Base-by-base conservation (phyloP, 1,140 invertebrate genomes). In the Batillaria attramentaria region DNA sequence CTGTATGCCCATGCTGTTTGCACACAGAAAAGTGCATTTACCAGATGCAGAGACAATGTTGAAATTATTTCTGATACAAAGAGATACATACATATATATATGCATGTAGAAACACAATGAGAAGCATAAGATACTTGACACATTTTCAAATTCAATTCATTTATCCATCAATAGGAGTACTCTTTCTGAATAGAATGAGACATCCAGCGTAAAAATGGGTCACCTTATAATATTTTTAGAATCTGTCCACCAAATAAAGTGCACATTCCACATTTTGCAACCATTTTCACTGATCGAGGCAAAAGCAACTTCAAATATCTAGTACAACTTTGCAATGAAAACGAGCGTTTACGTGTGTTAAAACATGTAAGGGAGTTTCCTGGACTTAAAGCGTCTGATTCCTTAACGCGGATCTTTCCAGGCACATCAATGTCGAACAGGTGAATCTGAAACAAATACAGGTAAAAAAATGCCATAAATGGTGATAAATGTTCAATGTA, bases 371-470 rank as follows among this genome's bases (percentile, higher is more conserved):
- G 92, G 1, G 93, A 88, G 86, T 95, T 93, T 4, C 97, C 98
- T 1, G 95, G 91, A 74, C 92, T 93, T 0, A 99, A 88, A 0
- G 94, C 94, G 82, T 97, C 95, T 0, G 97, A 98, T 89, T 99
- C 97, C 87, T 96, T 95, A 86, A 99, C 98, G n/a, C 94, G 95
- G 50, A 98, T 96, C 90, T 96, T 96, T 35, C 95, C 95, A 69
- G 96, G 96, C 73, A 99, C 95, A 87, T 98, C 95, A 87, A 99
- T 98, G 91, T 99, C 97, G 91, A 99, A 99, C 41, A 99, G 92
- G 92, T 99, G 98, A 86, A 98, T 92, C 95, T 96, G 72, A 77
- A 84, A 54, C 78, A 86, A 28, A 65, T 24, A 76, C 28, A 37
- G 35, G 35, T 54, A 8, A 10, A 46, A 13, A 8, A 3, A 31